These are phyloP conservation scores for Stegostoma tigrinum DNA, from an alignment of 2,113 vertebrate species.

Conservation along the genomic window DNA sequence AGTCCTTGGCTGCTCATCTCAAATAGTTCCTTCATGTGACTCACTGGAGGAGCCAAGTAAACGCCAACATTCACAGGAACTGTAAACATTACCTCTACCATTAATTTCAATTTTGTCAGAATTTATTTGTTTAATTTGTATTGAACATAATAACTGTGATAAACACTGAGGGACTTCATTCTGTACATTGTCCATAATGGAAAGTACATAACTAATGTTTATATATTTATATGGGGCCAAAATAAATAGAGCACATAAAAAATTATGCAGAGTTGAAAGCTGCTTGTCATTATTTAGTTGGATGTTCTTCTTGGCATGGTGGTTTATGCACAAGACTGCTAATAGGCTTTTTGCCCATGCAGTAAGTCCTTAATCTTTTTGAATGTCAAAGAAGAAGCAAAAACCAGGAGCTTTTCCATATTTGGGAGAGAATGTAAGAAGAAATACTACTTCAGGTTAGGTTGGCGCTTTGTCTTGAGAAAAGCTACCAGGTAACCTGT, in stretches of 20 bases:
- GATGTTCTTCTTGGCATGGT: background rate
- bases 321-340: background rate
- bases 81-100: background rate
- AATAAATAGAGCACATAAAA: background rate
- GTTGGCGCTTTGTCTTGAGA: background rate
- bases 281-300: background rate
- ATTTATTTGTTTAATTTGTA: background rate
- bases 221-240: background rate
- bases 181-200: background rate
- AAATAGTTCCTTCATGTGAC: background rate
- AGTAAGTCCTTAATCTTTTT: background rate
- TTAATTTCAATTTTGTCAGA: constrained; percentile 11
- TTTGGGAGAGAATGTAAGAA: background rate
- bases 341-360: background rate
- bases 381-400: background rate
- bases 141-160: background rate
- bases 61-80: background rate
- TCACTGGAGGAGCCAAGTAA: background rate
- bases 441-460: background rate
- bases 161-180: background rate
- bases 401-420: background rate
- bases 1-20: background rate
- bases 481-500: background rate
- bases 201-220: background rate
- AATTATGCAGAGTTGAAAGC: background rate